phyloP scores from a whole-genome alignment of 1,140 invertebrate genomes.

The Antheraea mylitta region DNA sequence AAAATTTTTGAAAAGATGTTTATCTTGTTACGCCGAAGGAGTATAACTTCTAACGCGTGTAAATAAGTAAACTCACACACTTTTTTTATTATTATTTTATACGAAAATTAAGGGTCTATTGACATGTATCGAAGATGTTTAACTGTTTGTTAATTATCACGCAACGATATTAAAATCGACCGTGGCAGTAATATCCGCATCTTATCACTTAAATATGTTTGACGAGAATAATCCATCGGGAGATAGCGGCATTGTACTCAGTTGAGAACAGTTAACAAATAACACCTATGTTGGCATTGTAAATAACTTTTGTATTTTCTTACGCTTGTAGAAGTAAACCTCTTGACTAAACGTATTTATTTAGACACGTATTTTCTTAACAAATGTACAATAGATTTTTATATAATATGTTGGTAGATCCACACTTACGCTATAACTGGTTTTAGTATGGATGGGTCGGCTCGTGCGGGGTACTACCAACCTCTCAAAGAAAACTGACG shows the following conservation, averaged over 20 bases:
- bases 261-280: slow-evolving; percentile 13
- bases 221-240: slow-evolving; percentile 45
- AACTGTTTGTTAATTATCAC: slow-evolving; percentile 19
- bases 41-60: too few species aligned
- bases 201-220: slow-evolving; percentile 62
- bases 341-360: not conserved
- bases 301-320: slow-evolving; percentile 6
- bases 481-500: too few species aligned
- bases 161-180: slow-evolving; percentile 19
- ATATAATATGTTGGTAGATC: too few species aligned
- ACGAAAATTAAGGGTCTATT: not conserved
- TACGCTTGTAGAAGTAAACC: not conserved
- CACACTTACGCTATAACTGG: too few species aligned
- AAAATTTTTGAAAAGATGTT: too few species aligned
- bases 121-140: not conserved
- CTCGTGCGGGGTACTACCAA: too few species aligned
- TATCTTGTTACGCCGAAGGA: too few species aligned
- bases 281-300: slow-evolving; percentile 9
- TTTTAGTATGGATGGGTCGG: too few species aligned
- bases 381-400: too few species aligned
- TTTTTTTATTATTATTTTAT: not conserved
- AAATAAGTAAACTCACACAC: too few species aligned
- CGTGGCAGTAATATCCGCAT: slow-evolving; percentile 27
- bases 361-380: too few species aligned
- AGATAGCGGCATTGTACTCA: slow-evolving; percentile 33